Conservation (phyloP, 1,140 invertebrate genomes). For the Drosophila parvula region DNA sequence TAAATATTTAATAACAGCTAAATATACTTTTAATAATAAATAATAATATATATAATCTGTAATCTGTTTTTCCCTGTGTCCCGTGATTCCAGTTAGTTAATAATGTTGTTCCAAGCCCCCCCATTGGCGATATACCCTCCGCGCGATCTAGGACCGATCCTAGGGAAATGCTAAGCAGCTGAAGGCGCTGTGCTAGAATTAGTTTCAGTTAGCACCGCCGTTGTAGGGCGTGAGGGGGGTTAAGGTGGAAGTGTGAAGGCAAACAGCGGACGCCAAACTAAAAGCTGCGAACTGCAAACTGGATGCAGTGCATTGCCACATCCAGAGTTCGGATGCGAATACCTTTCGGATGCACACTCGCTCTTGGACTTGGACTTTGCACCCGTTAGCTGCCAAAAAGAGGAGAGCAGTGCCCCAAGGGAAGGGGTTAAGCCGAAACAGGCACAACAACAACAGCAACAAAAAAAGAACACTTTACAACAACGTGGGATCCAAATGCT, state of each 20-base stretch:
- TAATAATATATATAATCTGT: no score
- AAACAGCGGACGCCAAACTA: constrained; percentile 40
- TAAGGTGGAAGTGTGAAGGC: constrained; percentile 59
- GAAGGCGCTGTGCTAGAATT: constrained; percentile 49
- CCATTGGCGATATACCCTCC: constrained; percentile 6
- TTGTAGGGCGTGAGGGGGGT: neutral
- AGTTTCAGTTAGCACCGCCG: constrained; percentile 58
- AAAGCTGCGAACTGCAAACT: constrained; percentile 47
- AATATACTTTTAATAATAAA: no score
- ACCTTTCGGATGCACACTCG: constrained; percentile 44
- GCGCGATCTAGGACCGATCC: constrained; percentile 5
- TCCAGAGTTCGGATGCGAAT: constrained; percentile 17
- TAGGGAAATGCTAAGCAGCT: constrained; percentile 24
- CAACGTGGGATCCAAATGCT: constrained; percentile 48
- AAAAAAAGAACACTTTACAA: constrained; percentile 46
- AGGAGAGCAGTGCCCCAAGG: constrained; percentile 8
- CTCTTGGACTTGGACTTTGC: constrained; percentile 63
- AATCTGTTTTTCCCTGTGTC: neutral
- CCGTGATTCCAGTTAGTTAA: neutral
- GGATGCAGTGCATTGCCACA: constrained; percentile 38
- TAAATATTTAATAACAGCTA: no score
- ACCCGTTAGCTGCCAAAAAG: constrained; percentile 69
- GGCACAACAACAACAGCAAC: neutral
- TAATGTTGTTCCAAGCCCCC: constrained; percentile 7
- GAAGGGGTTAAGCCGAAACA: constrained; percentile 4